Conservation (phyloP, 2,113 vertebrate species). For the Mus pahari region DNA sequence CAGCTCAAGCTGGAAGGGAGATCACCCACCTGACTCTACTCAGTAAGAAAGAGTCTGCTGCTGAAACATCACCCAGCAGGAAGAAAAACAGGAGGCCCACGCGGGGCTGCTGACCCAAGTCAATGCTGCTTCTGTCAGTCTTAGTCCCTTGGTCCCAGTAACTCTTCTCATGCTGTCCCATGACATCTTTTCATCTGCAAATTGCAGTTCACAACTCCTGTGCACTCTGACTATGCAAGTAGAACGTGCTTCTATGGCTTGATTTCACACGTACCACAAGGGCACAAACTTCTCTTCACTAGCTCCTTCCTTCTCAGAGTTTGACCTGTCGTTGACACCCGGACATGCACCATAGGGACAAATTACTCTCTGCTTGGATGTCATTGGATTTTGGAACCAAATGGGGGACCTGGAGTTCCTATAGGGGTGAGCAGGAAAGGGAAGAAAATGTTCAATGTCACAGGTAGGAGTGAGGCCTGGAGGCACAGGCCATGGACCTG, state of each 20-base stretch:
- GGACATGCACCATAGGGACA: not conserved
- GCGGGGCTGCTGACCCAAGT: not conserved
- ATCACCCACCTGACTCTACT: conserved; percentile 12
- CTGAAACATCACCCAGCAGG: not conserved
- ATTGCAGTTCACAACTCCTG: not conserved
- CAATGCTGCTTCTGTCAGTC: not conserved
- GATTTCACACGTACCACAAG: not conserved
- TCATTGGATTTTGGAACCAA: not conserved
- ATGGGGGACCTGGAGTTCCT: not conserved
- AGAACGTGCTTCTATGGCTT: not conserved
- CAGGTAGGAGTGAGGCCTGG: not conserved
- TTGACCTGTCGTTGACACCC: not conserved
- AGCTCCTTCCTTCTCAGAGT: not conserved
- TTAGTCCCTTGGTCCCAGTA: not conserved
- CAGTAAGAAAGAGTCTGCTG: not conserved
- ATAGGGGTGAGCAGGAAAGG: not conserved
- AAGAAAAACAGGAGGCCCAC: too few relatives aligned
- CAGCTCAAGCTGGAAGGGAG: not conserved
- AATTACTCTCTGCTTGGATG: not conserved
- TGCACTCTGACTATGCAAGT: not conserved
- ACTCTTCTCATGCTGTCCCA: not conserved
- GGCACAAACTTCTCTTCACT: not conserved
- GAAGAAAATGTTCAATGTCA: not conserved
- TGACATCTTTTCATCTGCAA: not conserved
- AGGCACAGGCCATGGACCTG: not conserved